Base-by-base conservation (phyloP, 2,888 invertebrate species). In the Acronicta aceris region DNA sequence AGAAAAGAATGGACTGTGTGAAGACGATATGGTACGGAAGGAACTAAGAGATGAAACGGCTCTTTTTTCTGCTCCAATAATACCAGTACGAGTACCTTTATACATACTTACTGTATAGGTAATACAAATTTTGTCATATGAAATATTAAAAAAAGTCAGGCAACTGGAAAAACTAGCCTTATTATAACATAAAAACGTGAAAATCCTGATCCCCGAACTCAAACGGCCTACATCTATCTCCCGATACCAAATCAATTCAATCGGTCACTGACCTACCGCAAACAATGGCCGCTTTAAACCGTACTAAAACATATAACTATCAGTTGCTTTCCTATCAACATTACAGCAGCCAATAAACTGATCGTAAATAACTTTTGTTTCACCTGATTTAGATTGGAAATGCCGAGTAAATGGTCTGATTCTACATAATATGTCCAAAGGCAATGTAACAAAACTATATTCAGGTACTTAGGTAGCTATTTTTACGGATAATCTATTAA, bases 221-320 rank as follows among this genome's bases (percentile, higher is more conserved):
- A 10, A 21, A 13, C 38, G 36, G 42, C 53, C 64, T 50, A 65
- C 50, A 47, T 41, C 25, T 38, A 17, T 30, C 41, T 56, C 46
- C 42, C 49, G 58, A 53, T 59, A 64, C 60, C 60, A 50, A 67
- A 75, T 74, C 60, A 71, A 63, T 55, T 61, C 51, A 55, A 48
- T 53, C 75, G 81, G 81, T 79, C 82, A 71, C 78, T 81, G 81
- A 83, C 83, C 83, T 82, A 77, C 72, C 74, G 56, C 67, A 79
- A 71, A 45, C 50, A 63, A 73, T 60, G 65, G 62, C 58, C 15
- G 59, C 48, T 49, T 15, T 48, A 46, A 64, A 47, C 49, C 27
- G 46, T 56, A 61, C 49, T 71, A 41, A 53, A 67, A 56, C 69
- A 47, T 67, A 56, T 46, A 50, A 56, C 59, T 65, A 65, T 41